Conservation (phyloP, 92 coral and sea anemone species). For the Zoanthus sansibaricus region DNA sequence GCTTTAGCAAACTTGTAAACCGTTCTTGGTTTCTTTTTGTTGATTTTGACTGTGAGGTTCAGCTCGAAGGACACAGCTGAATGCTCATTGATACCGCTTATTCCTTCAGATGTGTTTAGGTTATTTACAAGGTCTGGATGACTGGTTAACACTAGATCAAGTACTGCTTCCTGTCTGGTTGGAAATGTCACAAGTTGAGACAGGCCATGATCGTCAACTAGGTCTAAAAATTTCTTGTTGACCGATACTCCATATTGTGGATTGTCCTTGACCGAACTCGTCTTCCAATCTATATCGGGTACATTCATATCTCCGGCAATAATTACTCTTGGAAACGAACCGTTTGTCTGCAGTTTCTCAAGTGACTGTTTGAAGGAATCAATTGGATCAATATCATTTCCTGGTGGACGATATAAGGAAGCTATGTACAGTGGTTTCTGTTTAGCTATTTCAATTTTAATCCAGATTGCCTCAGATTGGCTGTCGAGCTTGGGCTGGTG, state of each 20-base stretch:
- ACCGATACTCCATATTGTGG: constrained; percentile 61
- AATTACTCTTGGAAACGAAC: constrained; percentile 58
- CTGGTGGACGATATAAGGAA: constrained; percentile 68
- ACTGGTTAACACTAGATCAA: constrained; percentile 57
- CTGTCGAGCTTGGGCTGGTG: constrained; percentile 64
- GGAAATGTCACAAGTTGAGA: constrained; percentile 65
- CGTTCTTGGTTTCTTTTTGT: constrained; percentile 70
- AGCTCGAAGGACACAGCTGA: constrained; percentile 50
- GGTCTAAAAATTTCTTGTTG: constrained; percentile 56
- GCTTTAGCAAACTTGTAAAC: constrained; percentile 66
- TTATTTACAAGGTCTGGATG: constrained; percentile 58
- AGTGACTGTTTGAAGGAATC: constrained; percentile 52
- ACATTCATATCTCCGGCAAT: constrained; percentile 55
- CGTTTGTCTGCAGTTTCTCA: constrained; percentile 52
- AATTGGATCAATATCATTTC: constrained; percentile 53
- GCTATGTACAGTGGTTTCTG: constrained; percentile 63
- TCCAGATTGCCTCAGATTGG: constrained; percentile 62
- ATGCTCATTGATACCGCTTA: constrained; percentile 47
- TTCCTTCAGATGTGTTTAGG: constrained; percentile 32
- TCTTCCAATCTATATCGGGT: constrained; percentile 60
- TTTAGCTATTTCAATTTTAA: constrained; percentile 54
- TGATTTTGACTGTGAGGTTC: constrained; percentile 60
- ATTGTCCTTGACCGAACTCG: constrained; percentile 45
- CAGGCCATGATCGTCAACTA: constrained; percentile 60
- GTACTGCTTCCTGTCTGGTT: constrained; percentile 61